Conservation (phyloP, 2,888 invertebrate genomes). For the Linnaemya tessellans region DNA sequence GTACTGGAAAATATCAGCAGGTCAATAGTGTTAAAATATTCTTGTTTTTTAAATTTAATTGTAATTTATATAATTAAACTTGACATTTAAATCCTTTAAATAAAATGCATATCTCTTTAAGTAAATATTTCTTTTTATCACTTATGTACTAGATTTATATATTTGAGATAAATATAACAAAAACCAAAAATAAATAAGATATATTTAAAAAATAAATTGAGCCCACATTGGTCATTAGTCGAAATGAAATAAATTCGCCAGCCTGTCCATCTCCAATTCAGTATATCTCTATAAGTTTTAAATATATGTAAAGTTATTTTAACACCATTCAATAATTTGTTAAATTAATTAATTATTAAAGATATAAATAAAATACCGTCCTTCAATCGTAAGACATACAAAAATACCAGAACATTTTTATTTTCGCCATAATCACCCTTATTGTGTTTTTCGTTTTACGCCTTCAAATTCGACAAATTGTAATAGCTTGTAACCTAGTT, state of each 20-base stretch:
- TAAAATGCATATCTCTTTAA: constrained; percentile 4
- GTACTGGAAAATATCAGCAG: background rate
- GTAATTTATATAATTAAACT: background rate
- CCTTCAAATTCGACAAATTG: too few relatives aligned
- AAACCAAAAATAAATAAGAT: background rate
- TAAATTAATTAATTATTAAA: constrained; percentile 40
- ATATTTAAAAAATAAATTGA: constrained; percentile 15
- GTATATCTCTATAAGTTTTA: constrained; percentile 28
- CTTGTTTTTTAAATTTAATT: background rate
- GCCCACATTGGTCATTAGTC: constrained; percentile 29
- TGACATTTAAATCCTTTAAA: background rate
- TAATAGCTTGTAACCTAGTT: too few relatives aligned
- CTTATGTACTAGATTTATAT: background rate
- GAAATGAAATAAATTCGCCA: constrained; percentile 13
- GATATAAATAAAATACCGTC: constrained; percentile 57
- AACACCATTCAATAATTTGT: constrained; percentile 44
- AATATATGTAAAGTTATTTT: constrained; percentile 31
- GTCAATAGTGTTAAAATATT: background rate
- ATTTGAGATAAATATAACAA: background rate
- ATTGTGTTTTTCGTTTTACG: too few relatives aligned
- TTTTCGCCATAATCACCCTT: background rate
- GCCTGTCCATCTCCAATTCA: constrained; percentile 43
- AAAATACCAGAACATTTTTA: constrained; percentile 11
- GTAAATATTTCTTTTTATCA: background rate
- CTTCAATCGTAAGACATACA: constrained; percentile 50